Conservation (phyloP, 1,140 invertebrate genomes). For the Lycorma delicatula region DNA sequence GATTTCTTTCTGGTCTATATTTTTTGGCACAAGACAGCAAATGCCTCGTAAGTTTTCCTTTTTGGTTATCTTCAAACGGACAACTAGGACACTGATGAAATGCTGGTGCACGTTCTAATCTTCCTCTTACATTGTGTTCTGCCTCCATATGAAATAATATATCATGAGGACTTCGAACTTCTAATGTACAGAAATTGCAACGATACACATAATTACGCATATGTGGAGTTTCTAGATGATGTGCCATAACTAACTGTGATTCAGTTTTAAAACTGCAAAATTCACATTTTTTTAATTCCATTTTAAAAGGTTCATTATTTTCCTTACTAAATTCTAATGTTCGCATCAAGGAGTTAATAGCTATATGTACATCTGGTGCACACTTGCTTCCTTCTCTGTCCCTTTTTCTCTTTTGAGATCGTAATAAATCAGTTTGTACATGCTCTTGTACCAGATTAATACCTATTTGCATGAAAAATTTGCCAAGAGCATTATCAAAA, state of each 20-base stretch:
- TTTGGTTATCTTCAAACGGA: constrained; percentile 89
- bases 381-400: constrained; percentile 53
- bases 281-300: constrained; percentile 74
- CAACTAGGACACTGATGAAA: constrained; percentile 91
- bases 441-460: constrained; percentile 85
- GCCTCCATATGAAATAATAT: constrained; percentile 88
- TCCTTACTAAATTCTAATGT: constrained; percentile 81
- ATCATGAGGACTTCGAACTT: constrained; percentile 74
- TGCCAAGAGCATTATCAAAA: constrained; percentile 78
- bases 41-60: constrained; percentile 85
- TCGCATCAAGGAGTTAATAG: constrained; percentile 68
- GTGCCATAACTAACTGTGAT: constrained; percentile 73
- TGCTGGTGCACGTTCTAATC: constrained; percentile 72
- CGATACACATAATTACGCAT: constrained; percentile 77
- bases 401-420: constrained; percentile 75
- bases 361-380: constrained; percentile 58
- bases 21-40: constrained; percentile 82
- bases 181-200: constrained; percentile 80
- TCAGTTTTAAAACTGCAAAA: constrained; percentile 91
- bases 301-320: constrained; percentile 77
- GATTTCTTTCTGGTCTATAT: constrained; percentile 76
- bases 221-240: constrained; percentile 88
- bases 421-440: constrained; percentile 82
- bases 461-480: constrained; percentile 89
- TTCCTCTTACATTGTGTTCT: constrained; percentile 72